Base-by-base conservation (phyloP, 2,888 invertebrate species). In the Plemyria rubiginata region DNA sequence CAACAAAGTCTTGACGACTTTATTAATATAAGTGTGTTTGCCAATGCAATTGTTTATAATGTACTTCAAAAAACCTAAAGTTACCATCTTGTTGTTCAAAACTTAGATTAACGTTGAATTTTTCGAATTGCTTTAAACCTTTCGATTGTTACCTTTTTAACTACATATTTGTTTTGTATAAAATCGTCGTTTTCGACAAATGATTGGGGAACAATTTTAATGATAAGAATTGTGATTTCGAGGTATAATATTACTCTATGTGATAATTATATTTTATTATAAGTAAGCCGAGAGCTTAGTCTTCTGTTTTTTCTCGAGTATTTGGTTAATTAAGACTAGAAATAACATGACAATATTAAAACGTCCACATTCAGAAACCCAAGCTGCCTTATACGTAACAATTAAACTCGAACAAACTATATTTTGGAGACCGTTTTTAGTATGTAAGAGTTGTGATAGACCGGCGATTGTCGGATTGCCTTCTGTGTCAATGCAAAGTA, bases 31-130 rank as follows among this genome's bases (percentile, higher is more conserved):
- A 54, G 12, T 58, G 5, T 59, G 29, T 60, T 74, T 76, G 70
- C 74, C 75, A 81, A 81, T 81, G 83, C 84, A 82, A 81, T 79
- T 75, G 68, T 73, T 72, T 70, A 67, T 71, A 74, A 75, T 81
- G 73, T 82, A 80, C 72, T 79, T 82, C 78, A 78, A 79, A 77
- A 72, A 78, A 85, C 87, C 89, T 88, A 87, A 87, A 92, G 92
- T 92, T 92, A 92, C 92, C 92, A 92, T 80, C 81, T 79, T 79
- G 81, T 89, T 90, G 90, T 91, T 92, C 88, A 88, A 89, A 88
- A 84, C 82, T 75, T 90, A 86, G 84, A 77, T 81, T 74, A 81
- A 84, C 78, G 80, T 77, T 78, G 78, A 45, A 82, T 79, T 81
- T 81, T 83, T 85, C 79, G 75, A 84, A 83, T 84, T 82, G 88